Conservation (phyloP, 2,797 vertebrate genomes). For the Bradypus variegatus region DNA sequence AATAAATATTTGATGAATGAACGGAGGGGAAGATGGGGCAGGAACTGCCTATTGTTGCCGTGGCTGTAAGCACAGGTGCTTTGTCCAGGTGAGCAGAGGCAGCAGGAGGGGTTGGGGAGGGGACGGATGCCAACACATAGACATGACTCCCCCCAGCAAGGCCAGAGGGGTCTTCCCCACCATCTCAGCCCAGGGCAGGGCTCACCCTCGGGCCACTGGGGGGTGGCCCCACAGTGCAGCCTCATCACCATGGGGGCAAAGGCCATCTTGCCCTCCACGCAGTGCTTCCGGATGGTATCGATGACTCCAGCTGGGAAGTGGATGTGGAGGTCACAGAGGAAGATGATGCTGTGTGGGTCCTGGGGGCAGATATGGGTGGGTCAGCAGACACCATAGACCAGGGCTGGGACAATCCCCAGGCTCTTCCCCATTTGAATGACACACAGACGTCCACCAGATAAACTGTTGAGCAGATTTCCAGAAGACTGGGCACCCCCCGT, state of each 20-base stretch:
- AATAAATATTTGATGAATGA: background rate
- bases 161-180: background rate
- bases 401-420: background rate
- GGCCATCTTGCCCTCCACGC: conserved; percentile 90
- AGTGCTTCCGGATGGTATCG: conserved; percentile 89
- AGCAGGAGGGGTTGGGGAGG: background rate
- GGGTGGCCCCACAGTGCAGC: conserved; percentile 87
- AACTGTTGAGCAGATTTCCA: background rate
- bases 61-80: too few relatives aligned
- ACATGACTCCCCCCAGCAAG: background rate
- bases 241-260: conserved; percentile 93
- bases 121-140: background rate
- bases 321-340: conserved; percentile 97
- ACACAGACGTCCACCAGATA: background rate
- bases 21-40: background rate
- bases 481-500: accelerated
- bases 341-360: conserved; percentile 93
- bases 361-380: conserved; percentile 57
- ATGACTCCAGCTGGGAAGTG: conserved; percentile 87
- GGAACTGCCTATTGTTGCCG: background rate
- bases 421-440: background rate
- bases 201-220: conserved; percentile 84
- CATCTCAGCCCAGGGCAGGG: background rate
- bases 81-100: background rate
- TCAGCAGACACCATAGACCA: background rate